phyloP scores from a whole-genome alignment of 2,888 invertebrate species.

The Clostera curtula region DNA sequence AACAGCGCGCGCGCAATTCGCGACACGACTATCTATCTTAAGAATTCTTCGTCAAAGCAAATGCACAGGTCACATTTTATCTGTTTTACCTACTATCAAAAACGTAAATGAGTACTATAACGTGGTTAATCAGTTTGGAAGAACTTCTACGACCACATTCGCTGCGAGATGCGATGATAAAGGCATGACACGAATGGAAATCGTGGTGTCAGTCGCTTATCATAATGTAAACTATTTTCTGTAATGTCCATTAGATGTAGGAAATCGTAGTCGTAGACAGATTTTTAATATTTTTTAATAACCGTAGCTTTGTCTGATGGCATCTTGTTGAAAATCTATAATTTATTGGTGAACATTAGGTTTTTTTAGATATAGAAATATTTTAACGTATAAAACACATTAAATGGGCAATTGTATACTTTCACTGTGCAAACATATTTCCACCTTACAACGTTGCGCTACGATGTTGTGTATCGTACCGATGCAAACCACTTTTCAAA shows the following conservation, averaged over 20 bases:
- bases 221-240: conserved; percentile 27
- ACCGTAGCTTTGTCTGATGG: conserved; percentile 4
- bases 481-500: conserved; percentile 10
- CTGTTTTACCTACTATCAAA: conserved; percentile 11
- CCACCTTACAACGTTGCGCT: conserved; percentile 15
- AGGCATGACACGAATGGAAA: conserved; percentile 32
- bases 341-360: background rate
- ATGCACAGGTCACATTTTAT: conserved; percentile 24
- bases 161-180: conserved; percentile 30
- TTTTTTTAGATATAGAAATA: no score
- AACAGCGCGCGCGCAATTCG: conserved; percentile 33
- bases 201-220: conserved; percentile 44
- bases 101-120: background rate
- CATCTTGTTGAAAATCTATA: no score
- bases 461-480: no score
- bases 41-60: conserved; percentile 18
- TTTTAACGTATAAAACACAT: no score
- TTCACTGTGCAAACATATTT: conserved; percentile 34
- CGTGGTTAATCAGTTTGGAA: no score
- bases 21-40: conserved; percentile 13
- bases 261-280: conserved; percentile 5
- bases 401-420: conserved; percentile 34
- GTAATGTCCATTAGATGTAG: background rate
- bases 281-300: conserved; percentile 5
- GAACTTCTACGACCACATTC: conserved; percentile 6